Evolutionary conservation across 2,888 invertebrate species (phyloP).

Genomic region (Chromoteleia sp.): DNA sequence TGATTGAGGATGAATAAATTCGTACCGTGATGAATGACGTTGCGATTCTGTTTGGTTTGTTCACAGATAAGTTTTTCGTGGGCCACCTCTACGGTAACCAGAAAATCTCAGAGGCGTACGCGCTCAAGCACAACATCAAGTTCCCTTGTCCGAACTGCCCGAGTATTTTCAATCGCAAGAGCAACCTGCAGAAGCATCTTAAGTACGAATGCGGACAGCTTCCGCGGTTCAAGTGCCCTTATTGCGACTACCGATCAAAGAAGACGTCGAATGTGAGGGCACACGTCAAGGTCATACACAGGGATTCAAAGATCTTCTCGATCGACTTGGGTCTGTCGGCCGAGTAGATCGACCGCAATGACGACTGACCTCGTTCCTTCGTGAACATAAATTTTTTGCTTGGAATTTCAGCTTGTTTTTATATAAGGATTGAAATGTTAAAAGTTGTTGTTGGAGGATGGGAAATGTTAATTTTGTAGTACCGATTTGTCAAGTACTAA

Average conservation of each 20-base stretch:
- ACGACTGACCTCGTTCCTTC: no score
- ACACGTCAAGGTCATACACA: conserved; percentile 78
- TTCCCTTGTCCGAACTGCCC: conserved; percentile 79
- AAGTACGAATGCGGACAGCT: conserved; percentile 83
- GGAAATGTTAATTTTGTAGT: not conserved
- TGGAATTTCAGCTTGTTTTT: not conserved
- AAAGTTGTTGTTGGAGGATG: not conserved
- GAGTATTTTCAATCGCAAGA: conserved; percentile 78
- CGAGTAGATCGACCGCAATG: conserved; percentile 1
- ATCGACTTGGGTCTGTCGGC: conserved; percentile 72
- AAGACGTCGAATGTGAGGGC: conserved; percentile 79
- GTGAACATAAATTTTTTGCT: not conserved
- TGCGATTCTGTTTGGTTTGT: conserved; percentile 68
- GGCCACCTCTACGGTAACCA: conserved; percentile 47
- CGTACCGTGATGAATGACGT: conserved; percentile 34
- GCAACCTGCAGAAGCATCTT: conserved; percentile 80
- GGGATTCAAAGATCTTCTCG: conserved; percentile 74
- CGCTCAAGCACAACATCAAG: conserved; percentile 68
- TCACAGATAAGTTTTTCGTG: conserved; percentile 71
- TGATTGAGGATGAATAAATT: conserved; percentile 3
- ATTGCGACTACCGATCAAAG: conserved; percentile 78
- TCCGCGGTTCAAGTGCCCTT: conserved; percentile 83
- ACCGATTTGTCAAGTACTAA: not conserved
- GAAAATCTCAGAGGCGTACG: conserved; percentile 62
- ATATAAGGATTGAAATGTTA: not conserved